Percentiles rank a stretch among this genome's conserved stretches.
These are phyloP conservation scores for Notolabrus celidotus DNA, from an alignment of 2,797 vertebrate species.

Conservation along the genomic window DNA sequence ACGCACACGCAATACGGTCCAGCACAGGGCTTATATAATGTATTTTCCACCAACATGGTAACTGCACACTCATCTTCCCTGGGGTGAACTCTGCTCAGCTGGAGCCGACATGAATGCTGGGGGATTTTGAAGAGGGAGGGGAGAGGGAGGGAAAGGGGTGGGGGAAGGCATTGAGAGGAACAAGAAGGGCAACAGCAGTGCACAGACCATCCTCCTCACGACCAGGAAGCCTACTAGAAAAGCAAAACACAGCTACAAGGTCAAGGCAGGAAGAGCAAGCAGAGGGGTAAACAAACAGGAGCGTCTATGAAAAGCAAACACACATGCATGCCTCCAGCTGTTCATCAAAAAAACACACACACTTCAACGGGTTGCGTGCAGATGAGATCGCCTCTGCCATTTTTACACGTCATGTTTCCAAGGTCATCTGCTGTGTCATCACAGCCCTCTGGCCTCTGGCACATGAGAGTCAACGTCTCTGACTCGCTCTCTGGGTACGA, in stretches of 20 bases:
- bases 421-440: slow-evolving; percentile 74
- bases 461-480: slow-evolving; percentile 43
- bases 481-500: slow-evolving; percentile 37
- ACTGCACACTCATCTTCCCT: slow-evolving; percentile 77
- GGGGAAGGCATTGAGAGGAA: slow-evolving; percentile 3
- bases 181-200: slow-evolving; percentile 22
- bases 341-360: background rate
- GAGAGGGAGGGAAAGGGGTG: background rate
- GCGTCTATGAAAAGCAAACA: background rate
- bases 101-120: slow-evolving; percentile 59
- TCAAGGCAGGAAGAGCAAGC: slow-evolving; percentile 33
- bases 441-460: slow-evolving; percentile 54
- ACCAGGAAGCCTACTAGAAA: slow-evolving; percentile 33
- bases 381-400: slow-evolving; percentile 28
- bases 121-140: slow-evolving; percentile 33
- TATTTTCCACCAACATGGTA: slow-evolving; percentile 73
- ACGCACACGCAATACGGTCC: slow-evolving; percentile 35
- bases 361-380: background rate
- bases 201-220: slow-evolving; percentile 46
- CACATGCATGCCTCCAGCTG: background rate
- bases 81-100: slow-evolving; percentile 71
- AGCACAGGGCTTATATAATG: slow-evolving; percentile 74
- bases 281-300: slow-evolving; percentile 28
- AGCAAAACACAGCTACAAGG: slow-evolving; percentile 41
- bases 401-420: slow-evolving; percentile 67